Conservation (phyloP, 2,888 invertebrate genomes). For the Pseudococcus longispinus region DNA sequence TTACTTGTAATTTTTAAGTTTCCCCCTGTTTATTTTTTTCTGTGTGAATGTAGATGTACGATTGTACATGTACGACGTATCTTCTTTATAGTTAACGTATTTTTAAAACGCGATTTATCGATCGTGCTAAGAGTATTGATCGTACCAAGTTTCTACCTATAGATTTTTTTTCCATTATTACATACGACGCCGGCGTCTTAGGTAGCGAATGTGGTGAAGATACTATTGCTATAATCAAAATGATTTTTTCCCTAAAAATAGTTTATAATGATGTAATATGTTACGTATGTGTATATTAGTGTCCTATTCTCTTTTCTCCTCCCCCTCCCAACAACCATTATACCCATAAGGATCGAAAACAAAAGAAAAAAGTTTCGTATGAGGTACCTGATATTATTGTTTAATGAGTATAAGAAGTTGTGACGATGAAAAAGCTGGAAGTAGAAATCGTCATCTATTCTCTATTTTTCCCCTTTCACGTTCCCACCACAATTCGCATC, state of each 20-base stretch:
- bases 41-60: background rate
- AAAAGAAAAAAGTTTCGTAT: background rate
- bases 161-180: background rate
- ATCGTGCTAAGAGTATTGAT: background rate
- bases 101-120: background rate
- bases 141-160: background rate
- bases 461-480: background rate
- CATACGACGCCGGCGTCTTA: background rate
- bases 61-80: background rate
- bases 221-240: background rate
- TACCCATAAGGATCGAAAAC: background rate
- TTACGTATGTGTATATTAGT: background rate
- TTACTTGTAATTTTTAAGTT: constrained; percentile 13
- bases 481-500: background rate
- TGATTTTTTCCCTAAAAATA: background rate
- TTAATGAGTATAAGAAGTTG: background rate
- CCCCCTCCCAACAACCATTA: background rate
- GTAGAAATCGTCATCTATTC: background rate
- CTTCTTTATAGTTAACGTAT: background rate
- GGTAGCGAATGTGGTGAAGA: background rate
- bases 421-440: background rate
- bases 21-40: background rate
- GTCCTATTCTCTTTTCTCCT: background rate
- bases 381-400: background rate
- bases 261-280: background rate